Percentiles rank a stretch among this genome's conserved stretches.
Conservation (phyloP, 2,888 invertebrate genomes). For the Synergus gifuensis region DNA sequence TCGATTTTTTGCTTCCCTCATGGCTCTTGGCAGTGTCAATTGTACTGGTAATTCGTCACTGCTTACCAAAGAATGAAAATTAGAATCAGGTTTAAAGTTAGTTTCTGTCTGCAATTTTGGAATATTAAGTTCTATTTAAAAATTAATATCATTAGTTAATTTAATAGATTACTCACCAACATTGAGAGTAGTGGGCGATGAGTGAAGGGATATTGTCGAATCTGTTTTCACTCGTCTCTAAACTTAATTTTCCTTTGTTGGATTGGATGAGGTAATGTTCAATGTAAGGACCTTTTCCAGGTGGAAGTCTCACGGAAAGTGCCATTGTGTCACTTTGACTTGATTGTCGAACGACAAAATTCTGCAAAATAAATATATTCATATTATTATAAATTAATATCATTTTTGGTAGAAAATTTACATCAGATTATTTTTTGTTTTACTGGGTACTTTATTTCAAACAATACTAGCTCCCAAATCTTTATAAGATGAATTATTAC, state of each 20-base stretch:
- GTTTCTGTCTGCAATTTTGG: not conserved
- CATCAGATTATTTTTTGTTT: not conserved
- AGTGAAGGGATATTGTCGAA: constrained; percentile 95
- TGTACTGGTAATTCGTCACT: constrained; percentile 96
- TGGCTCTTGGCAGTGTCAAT: constrained; percentile 89
- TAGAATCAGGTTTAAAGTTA: constrained; percentile 1
- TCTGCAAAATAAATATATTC: constrained; percentile 80
- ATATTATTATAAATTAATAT: not conserved
- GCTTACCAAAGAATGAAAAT: constrained; percentile 72
- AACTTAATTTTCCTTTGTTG: constrained; percentile 87
- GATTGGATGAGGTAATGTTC: constrained; percentile 98
- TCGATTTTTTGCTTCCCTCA: constrained; percentile 92
- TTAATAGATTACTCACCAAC: constrained; percentile 83
- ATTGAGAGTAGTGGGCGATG: constrained; percentile 95
- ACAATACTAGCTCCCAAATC: not conserved
- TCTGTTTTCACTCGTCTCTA: constrained; percentile 96
- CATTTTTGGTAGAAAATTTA: not conserved
- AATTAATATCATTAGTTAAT: not conserved
- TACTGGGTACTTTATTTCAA: not conserved
- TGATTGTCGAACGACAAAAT: constrained; percentile 96
- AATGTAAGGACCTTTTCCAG: constrained; percentile 93
- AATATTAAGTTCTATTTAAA: not conserved
- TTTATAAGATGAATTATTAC: not conserved
- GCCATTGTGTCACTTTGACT: constrained; percentile 97
- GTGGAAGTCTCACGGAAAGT: constrained; percentile 92